Percentiles rank a stretch among this genome's conserved stretches.
phyloP scores from a whole-genome alignment of 2,888 invertebrate genomes.

The Troides aeacus region DNA sequence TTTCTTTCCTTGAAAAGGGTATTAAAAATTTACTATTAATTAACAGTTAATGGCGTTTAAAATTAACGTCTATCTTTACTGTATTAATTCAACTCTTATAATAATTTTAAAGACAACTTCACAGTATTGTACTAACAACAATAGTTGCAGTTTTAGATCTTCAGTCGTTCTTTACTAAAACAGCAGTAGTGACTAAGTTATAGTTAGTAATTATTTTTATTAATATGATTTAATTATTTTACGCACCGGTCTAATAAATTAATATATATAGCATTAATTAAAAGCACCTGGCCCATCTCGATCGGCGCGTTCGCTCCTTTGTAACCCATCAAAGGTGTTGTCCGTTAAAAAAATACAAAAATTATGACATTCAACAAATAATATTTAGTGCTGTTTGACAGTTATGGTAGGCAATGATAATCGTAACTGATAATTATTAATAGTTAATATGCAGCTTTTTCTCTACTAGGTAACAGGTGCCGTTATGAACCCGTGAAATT shows the following conservation, averaged over 20 bases:
- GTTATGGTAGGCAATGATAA: constrained; percentile 76
- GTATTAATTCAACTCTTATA: too few species aligned
- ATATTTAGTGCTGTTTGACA: constrained; percentile 78
- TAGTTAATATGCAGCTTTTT: constrained; percentile 62
- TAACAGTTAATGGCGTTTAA: too few species aligned
- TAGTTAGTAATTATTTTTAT: constrained; percentile 18
- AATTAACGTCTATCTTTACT: too few species aligned
- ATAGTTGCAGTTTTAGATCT: not conserved
- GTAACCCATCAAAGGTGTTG: constrained; percentile 66
- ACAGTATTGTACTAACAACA: too few species aligned
- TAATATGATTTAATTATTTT: constrained; percentile 40
- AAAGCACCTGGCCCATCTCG: constrained; percentile 58
- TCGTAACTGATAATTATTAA: constrained; percentile 63
- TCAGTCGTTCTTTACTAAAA: not conserved
- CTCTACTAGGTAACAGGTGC: constrained; percentile 64
- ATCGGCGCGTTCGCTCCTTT: constrained; percentile 55
- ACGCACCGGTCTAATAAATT: constrained; percentile 28
- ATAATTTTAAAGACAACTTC: too few species aligned
- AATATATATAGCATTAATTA: constrained; percentile 48
- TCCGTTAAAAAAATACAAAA: constrained; percentile 71
- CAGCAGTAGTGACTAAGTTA: not conserved
- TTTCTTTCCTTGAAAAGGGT: too few species aligned
- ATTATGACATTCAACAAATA: constrained; percentile 75
- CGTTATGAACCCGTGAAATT: constrained; percentile 38
- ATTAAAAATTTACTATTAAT: too few species aligned